A percentile compares a stretch with the other conserved stretches of the same genome.
phyloP scores from a whole-genome alignment of 2,888 invertebrate genomes.

The Melieria picta region DNA sequence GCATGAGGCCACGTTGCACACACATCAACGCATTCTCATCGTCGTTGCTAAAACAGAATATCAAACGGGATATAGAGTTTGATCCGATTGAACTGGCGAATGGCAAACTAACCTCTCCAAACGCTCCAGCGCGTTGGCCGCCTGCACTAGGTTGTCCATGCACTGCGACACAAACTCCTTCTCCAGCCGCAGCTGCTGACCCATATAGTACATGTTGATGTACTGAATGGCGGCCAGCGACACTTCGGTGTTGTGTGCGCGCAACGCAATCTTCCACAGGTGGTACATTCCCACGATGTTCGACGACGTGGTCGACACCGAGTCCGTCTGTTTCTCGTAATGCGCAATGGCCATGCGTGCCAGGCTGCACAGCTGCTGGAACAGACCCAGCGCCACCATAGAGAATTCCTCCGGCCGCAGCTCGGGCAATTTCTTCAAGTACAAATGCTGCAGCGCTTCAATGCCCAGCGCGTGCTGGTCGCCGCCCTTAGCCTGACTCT shows the following conservation, averaged over 20 bases:
- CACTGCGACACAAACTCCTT: slow-evolving; percentile 93
- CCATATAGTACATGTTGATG: slow-evolving; percentile 93
- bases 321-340: slow-evolving; percentile 68
- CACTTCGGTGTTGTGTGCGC: slow-evolving; percentile 92
- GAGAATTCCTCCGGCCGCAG: slow-evolving; percentile 88
- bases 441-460: slow-evolving; percentile 87
- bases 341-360: slow-evolving; percentile 83
- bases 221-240: slow-evolving; percentile 95
- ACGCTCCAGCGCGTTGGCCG: slow-evolving; percentile 76
- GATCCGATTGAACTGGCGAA: not conserved
- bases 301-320: slow-evolving; percentile 58
- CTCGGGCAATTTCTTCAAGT: slow-evolving; percentile 88
- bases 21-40: slow-evolving; percentile 84
- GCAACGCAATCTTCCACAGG: slow-evolving; percentile 91
- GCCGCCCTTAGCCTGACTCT: slow-evolving; percentile 90
- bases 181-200: slow-evolving; percentile 88
- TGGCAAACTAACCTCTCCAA: slow-evolving; percentile 34
- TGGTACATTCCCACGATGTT: slow-evolving; percentile 91
- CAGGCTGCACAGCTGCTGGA: slow-evolving; percentile 90
- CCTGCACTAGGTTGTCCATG: slow-evolving; percentile 89
- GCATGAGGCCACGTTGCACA: slow-evolving; percentile 87
- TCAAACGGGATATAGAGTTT: not conserved
- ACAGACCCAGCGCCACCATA: slow-evolving; percentile 89
- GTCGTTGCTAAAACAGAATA: slow-evolving; percentile 53
- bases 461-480: slow-evolving; percentile 91